phyloP scores from a whole-genome alignment of 1,140 invertebrate genomes.

The Polypedilum pembai region DNA sequence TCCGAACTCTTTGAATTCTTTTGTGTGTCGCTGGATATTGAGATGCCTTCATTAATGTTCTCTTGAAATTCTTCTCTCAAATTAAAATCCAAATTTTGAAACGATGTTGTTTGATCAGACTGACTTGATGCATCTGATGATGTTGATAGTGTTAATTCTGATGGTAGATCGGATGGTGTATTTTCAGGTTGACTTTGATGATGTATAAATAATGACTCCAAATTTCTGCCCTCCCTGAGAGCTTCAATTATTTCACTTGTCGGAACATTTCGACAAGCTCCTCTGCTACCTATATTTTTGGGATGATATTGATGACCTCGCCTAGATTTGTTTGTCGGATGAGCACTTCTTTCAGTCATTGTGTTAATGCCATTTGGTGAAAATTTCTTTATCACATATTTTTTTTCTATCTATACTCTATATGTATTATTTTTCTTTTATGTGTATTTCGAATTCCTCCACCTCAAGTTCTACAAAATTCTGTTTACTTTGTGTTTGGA shows the following conservation, averaged over 20 bases:
- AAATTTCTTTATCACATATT: constrained; percentile 35
- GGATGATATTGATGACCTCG: constrained; percentile 74
- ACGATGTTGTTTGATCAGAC: not conserved
- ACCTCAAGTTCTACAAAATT: no score
- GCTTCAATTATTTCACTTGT: constrained; percentile 41
- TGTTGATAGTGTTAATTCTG: no score
- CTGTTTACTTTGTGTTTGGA: not conserved
- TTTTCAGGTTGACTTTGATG: constrained; percentile 31
- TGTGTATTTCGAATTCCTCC: no score
- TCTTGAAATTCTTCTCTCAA: not conserved
- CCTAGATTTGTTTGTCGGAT: constrained; percentile 25
- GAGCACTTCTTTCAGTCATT: constrained; percentile 29
- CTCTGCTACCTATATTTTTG: constrained; percentile 46
- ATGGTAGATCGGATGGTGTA: not conserved
- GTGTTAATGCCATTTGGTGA: constrained; percentile 22
- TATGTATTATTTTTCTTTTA: no score
- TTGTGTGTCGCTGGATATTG: not conserved
- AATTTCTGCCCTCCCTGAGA: constrained; percentile 37
- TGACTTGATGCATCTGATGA: not conserved
- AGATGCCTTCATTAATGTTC: not conserved
- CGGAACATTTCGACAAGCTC: constrained; percentile 35
- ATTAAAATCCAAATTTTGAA: no score
- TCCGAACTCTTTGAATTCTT: not conserved
- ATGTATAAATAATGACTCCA: constrained; percentile 20
- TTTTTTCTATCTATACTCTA: constrained; percentile 35